Evolutionary conservation across 2,888 invertebrate species (phyloP).

Genomic region (Heliconius hortense): DNA sequence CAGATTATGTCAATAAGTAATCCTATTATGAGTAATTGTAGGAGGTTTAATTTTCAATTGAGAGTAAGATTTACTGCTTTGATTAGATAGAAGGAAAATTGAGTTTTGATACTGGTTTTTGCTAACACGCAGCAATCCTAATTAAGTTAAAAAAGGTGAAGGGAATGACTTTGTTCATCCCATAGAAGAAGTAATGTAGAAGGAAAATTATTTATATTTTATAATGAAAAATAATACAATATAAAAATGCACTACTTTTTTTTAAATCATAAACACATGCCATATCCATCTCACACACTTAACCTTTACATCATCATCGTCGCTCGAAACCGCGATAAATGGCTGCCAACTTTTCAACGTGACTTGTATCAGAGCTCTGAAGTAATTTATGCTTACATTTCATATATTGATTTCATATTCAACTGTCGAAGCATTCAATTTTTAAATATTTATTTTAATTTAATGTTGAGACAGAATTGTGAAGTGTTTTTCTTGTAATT

Average conservation of each 20-base stretch:
- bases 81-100: no score
- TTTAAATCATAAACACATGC: not conserved
- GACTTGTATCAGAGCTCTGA: constrained; percentile 39
- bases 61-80: no score
- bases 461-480: not conserved
- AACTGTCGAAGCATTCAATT: not conserved
- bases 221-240: not conserved
- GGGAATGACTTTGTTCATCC: no score
- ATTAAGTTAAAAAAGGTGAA: no score
- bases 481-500: not conserved
- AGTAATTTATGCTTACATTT: constrained; percentile 24
- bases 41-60: no score
- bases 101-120: no score
- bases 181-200: no score
- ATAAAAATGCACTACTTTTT: no score
- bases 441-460: not conserved
- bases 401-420: constrained; percentile 19
- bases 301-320: not conserved
- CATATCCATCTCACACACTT: constrained; percentile 1
- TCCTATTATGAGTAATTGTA: no score
- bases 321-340: constrained; percentile 54
- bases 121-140: no score
- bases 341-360: constrained; percentile 54
- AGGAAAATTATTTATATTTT: no score
- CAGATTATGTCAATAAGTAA: no score